Evolutionary conservation across 2,888 invertebrate species (phyloP), one percentile per base, ranked within the genome.

Genomic region (Dichetophora obliterata): DNA sequence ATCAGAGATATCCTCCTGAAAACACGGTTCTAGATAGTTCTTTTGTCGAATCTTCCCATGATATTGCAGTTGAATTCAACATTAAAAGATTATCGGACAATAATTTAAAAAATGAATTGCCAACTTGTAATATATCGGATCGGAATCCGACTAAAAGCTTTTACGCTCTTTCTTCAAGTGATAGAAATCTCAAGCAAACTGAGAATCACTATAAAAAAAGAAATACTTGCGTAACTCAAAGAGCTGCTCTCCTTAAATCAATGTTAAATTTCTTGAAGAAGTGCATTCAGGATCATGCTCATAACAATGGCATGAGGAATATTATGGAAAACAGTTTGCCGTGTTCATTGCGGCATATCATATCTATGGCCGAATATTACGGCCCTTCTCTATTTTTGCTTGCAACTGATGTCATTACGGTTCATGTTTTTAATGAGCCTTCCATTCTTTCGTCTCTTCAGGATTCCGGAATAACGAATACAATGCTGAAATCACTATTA

Each of bases 241-340:
- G 96, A 78, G 95, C 95, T 3, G 96, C 96, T 4, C 90, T 96
- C 3, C 90, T 97, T 5, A 97, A 96, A 86, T 96, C 96, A 0
- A 95, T 96, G 93, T 88, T 97, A 43, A 97, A 97, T 87, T 96
- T 96, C 85, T 86, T 97, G 77, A 96, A 97, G 88, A 95, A 96
- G 88, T 95, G 95, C 11, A 94, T 96, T 82, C 94, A 94, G 86
- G 94, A 94, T 87, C 92, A 94, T 8, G 92, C 94, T 0, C 95
- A 95, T 87, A 92, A 94, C 0, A 95, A 95, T 84, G 94, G 93
- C 81, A 95, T 95, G 85, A 91, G 95, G 61, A 95, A 95, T 85
- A 92, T 96, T 34, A 96, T 96, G 96, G 96, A 96, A 87, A 95
- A 95, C 2, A 93, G 94, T 27, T 88, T 96, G 78, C 95, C 96